Evolutionary conservation across 1,140 invertebrate species (phyloP), one percentile per base, ranked within the genome.

Genomic region (Aphelenchoides avenae): DNA sequence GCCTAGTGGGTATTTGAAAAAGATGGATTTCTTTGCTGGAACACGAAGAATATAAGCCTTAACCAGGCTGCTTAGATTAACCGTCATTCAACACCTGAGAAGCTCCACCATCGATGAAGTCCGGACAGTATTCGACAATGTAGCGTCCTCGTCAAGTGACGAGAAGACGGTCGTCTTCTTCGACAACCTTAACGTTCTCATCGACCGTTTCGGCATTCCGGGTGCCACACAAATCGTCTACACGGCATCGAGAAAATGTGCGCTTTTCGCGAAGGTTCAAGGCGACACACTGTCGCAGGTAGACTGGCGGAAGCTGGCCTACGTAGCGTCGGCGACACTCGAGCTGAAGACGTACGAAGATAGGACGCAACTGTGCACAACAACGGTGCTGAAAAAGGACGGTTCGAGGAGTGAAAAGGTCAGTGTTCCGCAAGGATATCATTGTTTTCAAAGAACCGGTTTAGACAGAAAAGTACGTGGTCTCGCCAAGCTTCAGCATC

Each of bases 311-410:
- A 22, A 49, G n/a, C 33, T 62, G 27, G 22, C 18, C 26, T 62
- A n/a, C 15, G 26, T 62, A 15, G 40, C 26, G 2, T 3, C 60
- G 7, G 60, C 63, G 26, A 41, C 60, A 34, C 40, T 62, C 9
- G 22, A 60, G n/a, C 26, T 62, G 7, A 22, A 1, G n/a, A 39
- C 37, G 27, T 20, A 52, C 31, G 22, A 24, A 27, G 30, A 31
- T 46, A 39, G 37, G 52, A 13, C 20, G 24, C 13, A 9, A 4
- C 6, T 68, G 22, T 62, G 60, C 61, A 22, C 27, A 20, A 62
- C 60, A 20, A 61, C n/a, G 34, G 49, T 26, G 22, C n/a, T 30
- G 13, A 62, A 68, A 26, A 62, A 68, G 37, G 64, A 62, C 37
- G 60, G 60, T 3, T 24, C 34, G 2, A 0, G 43, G 18, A 37